Base-by-base conservation (phyloP, 2,888 invertebrate genomes). In the Dryococelus australis region DNA sequence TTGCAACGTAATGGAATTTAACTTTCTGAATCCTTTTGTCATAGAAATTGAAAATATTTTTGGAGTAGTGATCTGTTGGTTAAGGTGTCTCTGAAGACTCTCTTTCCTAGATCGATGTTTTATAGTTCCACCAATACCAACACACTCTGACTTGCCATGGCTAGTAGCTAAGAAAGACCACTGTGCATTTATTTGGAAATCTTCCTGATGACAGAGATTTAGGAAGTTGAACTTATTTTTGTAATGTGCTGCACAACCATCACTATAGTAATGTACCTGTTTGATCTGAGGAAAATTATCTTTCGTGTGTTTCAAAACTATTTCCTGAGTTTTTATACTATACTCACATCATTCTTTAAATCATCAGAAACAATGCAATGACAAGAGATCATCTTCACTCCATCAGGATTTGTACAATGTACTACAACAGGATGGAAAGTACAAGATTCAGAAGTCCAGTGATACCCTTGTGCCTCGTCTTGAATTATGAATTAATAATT, bases 71-170 rank as follows among this genome's bases (percentile, higher is more conserved):
- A n/a, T n/a, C 12, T 26, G 6, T 43, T 83, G n/a, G 8, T 83
- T 24, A 26, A 26, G 27, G 0, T 1, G 27, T 83, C 28, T 26
- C 24, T 83, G 27, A 27, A 27, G 27, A 83, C 28, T 27, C 9
- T 27, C 83, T 28, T 28, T 83, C 24, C 83, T 27, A 27, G n/a
- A n/a, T n/a, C n/a, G 27, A 28, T 9, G 28, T 83, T 83, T 83
- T 83, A 6, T 0, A 83, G 28, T 27, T 27, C 28, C 24, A 79
- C 79, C n/a, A 79, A 83, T 83, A 28, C 5, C 28, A 27, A 20
- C 83, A n/a, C n/a, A n/a, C n/a, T n/a, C n/a, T n/a, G 80, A 24
- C n/a, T 80, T 80, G 80, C 80, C 80, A 80, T 80, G 80, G 27
- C 80, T 80, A n/a, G 80, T 80, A 12, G 80, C 80, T 16, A 80